Percentiles rank a stretch among this genome's conserved stretches.
phyloP scores from a whole-genome alignment of 35 echinoderm and acorn worm genomes.

The Apostichopus californicus region DNA sequence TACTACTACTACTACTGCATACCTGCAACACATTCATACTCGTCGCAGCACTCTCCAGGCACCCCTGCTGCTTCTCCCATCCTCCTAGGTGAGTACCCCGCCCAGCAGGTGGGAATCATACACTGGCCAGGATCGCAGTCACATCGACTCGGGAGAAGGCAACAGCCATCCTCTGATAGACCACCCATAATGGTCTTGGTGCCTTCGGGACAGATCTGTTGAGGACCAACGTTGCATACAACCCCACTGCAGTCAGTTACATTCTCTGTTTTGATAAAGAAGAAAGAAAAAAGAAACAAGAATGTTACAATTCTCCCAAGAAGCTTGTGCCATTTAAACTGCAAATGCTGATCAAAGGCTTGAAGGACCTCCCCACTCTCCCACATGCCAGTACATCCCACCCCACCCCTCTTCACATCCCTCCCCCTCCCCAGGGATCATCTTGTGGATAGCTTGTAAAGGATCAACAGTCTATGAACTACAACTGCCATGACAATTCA shows the following conservation, averaged over 20 bases:
- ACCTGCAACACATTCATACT: constrained; percentile 87
- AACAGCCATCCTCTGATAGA: constrained; percentile 90
- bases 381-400: too few relatives aligned
- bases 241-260: constrained; percentile 73
- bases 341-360: too few relatives aligned
- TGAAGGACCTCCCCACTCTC: too few relatives aligned
- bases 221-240: constrained; percentile 65
- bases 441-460: too few relatives aligned
- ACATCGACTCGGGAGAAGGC: constrained; percentile 76
- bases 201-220: constrained; percentile 69
- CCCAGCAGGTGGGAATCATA: constrained; percentile 61
- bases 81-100: constrained; percentile 71
- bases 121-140: constrained; percentile 80
- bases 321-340: too few relatives aligned
- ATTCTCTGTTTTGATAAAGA: constrained; percentile 32
- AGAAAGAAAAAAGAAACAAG: too few relatives aligned
- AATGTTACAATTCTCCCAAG: too few relatives aligned
- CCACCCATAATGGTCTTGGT: constrained; percentile 83
- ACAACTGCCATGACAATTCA: too few relatives aligned
- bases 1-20: background rate
- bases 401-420: too few relatives aligned
- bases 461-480: too few relatives aligned
- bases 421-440: too few relatives aligned
- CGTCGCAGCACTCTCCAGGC: constrained; percentile 85
- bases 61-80: constrained; percentile 48